Evolutionary conservation across 23 tunicate species (phyloP).

Genomic region (Halocynthia roretzi): DNA sequence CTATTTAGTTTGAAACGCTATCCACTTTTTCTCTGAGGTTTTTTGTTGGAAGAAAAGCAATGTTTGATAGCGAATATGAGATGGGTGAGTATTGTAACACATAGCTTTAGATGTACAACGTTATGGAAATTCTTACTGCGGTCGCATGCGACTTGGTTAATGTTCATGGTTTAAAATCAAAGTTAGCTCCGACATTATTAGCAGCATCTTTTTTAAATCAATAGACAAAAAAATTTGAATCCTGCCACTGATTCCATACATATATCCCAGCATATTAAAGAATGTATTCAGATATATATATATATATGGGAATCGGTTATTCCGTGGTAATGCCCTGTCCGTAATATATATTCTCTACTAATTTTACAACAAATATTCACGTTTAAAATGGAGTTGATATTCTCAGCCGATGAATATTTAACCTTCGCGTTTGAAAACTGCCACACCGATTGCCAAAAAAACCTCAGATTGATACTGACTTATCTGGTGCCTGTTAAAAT

Average conservation of each 20-base stretch:
- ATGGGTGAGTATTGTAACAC: slow-evolving; percentile 41
- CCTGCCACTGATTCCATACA: too few relatives aligned
- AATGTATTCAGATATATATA: too few relatives aligned
- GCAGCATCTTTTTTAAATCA: too few relatives aligned
- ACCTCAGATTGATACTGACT: slow-evolving; percentile 56
- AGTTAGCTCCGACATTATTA: neutral
- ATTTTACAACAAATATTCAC: neutral
- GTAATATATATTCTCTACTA: neutral
- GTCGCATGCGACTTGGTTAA: neutral
- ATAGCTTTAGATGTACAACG: neutral
- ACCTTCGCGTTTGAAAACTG: slow-evolving; percentile 79
- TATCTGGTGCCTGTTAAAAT: slow-evolving; percentile 89
- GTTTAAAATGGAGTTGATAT: neutral
- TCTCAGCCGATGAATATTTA: slow-evolving; percentile 76
- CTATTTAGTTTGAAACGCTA: neutral
- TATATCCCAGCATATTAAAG: too few relatives aligned
- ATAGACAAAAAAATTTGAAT: too few relatives aligned
- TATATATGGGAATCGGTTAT: too few relatives aligned
- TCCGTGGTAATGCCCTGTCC: too few relatives aligned
- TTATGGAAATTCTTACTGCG: neutral
- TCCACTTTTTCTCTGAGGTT: slow-evolving; percentile 25
- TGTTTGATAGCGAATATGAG: slow-evolving; percentile 85
- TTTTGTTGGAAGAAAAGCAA: slow-evolving; percentile 95
- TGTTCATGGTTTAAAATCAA: neutral
- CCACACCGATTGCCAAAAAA: slow-evolving; percentile 50